Conservation (phyloP, 2,797 vertebrate genomes). For the Molossus alvarezi region DNA sequence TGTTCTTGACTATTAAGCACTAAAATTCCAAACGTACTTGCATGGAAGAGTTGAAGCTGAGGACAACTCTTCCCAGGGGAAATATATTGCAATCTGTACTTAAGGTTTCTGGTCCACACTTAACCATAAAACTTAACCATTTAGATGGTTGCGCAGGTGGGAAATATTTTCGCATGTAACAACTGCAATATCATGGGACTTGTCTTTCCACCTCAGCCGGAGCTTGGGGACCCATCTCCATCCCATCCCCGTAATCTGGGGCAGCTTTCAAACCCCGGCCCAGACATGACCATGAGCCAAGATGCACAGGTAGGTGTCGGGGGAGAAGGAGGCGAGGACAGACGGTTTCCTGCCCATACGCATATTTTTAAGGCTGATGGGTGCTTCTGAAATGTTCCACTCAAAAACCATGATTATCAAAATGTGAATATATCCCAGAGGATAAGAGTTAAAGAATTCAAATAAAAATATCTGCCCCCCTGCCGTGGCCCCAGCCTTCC, state of each 20-base stretch:
- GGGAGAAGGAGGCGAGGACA: not conserved
- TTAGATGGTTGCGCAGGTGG: not conserved
- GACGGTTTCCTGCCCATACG: not conserved
- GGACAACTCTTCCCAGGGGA: not conserved
- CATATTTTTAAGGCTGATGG: not conserved
- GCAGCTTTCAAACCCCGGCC: not conserved
- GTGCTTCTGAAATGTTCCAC: not conserved
- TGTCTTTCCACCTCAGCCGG: not conserved
- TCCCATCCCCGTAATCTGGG: not conserved
- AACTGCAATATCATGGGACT: not conserved
- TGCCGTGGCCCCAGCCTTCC: too few species aligned
- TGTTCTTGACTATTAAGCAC: not conserved
- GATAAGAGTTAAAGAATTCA: not conserved
- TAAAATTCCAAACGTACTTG: not conserved
- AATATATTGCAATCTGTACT: not conserved
- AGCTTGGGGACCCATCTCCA: not conserved
- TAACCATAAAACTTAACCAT: not conserved
- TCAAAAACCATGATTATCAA: not conserved
- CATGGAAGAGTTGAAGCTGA: not conserved
- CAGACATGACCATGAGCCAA: not conserved
- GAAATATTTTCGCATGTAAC: not conserved
- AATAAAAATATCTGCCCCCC: not conserved
- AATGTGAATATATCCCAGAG: not conserved
- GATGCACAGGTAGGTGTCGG: not conserved
- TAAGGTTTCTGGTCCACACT: not conserved